A percentile compares a stretch with the other conserved stretches of the same genome.
phyloP scores from a whole-genome alignment of 2,797 vertebrate species.

The Ambastaia sidthimunki region DNA sequence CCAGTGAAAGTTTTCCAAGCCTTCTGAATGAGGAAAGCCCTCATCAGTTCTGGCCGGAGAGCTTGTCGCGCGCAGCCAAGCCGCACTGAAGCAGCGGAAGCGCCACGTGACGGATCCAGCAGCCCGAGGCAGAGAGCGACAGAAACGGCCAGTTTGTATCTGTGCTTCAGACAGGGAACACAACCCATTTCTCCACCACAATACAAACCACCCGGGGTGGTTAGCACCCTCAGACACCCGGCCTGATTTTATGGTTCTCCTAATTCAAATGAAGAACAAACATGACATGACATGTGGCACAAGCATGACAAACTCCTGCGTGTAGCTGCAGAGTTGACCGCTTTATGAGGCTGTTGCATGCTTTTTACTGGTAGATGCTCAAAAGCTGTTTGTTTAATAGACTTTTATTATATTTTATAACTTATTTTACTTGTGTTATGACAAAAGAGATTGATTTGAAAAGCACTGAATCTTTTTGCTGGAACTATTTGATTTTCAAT shows the following conservation, averaged over 20 bases:
- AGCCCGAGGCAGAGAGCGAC: constrained; percentile 25
- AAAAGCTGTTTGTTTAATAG: not conserved
- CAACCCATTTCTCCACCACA: constrained; percentile 37
- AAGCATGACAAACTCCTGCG: constrained; percentile 24
- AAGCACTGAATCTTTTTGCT: not conserved
- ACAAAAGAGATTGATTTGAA: not conserved
- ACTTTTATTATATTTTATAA: not conserved
- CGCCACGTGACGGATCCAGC: constrained; percentile 45
- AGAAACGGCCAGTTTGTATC: constrained; percentile 38
- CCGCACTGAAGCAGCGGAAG: constrained; percentile 33
- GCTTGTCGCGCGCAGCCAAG: constrained; percentile 31
- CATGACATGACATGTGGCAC: constrained; percentile 42
- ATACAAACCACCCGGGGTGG: constrained; percentile 45
- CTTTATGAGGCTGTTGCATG: constrained; percentile 16
- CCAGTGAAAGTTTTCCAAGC: constrained; percentile 27
- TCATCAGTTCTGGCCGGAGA: constrained; percentile 37
- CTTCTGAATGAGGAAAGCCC: constrained; percentile 49
- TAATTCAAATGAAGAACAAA: constrained; percentile 51
- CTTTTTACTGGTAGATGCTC: not conserved
- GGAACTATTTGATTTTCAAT: not conserved
- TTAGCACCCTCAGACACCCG: constrained; percentile 38
- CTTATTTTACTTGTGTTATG: not conserved
- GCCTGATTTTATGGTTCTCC: constrained; percentile 41
- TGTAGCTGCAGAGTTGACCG: constrained; percentile 2
- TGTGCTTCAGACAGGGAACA: constrained; percentile 30